These are phyloP conservation scores for Dendrophyllia cribrosa DNA, from an alignment of 64 coral and sea anemone species.

Conservation along the genomic window DNA sequence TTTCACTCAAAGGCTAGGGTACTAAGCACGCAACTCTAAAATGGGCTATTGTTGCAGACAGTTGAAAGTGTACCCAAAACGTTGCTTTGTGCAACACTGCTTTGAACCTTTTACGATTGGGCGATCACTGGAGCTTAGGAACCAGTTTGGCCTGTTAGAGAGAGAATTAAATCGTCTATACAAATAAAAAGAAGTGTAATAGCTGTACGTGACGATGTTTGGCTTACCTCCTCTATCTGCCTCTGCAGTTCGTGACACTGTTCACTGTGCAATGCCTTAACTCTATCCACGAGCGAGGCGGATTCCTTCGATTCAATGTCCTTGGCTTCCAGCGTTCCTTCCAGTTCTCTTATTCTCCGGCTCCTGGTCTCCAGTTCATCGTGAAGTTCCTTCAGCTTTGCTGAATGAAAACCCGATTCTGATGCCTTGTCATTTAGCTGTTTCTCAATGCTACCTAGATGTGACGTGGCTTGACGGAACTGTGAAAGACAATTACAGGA, in stretches of 20 bases:
- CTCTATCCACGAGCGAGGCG: constrained; percentile 72
- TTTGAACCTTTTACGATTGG: no score
- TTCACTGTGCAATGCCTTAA: constrained; percentile 82
- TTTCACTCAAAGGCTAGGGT: no score
- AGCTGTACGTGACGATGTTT: no score
- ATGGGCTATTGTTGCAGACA: no score
- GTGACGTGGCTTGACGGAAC: constrained; percentile 83
- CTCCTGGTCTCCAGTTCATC: constrained; percentile 74
- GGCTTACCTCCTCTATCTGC: constrained; percentile 92
- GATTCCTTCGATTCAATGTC: constrained; percentile 78
- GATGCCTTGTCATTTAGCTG: constrained; percentile 85
- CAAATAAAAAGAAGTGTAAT: no score
- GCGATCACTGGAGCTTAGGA: no score
- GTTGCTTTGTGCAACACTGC: no score
- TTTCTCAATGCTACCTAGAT: constrained; percentile 73
- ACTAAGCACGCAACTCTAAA: no score
- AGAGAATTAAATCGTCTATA: no score
- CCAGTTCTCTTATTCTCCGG: constrained; percentile 60
- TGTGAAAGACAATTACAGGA: constrained; percentile 9
- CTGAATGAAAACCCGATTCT: constrained; percentile 63
- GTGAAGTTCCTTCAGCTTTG: constrained; percentile 78
- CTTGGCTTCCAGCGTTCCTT: constrained; percentile 74
- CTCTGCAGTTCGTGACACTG: constrained; percentile 88
- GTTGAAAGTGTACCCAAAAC: no score
- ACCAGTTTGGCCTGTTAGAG: no score